Conservation (phyloP, 2,113 vertebrate species). For the Ochotona princeps region DNA sequence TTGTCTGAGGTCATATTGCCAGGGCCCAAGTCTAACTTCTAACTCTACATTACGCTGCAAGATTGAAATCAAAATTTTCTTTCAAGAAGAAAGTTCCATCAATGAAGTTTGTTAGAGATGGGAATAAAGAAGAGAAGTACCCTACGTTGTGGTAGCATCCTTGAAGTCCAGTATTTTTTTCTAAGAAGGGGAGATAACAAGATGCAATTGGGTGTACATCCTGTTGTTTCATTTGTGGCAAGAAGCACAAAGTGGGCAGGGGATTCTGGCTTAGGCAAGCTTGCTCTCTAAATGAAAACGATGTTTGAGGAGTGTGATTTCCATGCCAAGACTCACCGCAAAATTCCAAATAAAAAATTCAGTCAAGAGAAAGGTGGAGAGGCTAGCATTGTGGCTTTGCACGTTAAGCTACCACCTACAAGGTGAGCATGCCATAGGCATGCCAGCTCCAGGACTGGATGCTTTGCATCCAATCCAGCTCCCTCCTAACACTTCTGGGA, state of each 20-base stretch:
- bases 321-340: not conserved
- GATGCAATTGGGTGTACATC: not conserved
- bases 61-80: not conserved
- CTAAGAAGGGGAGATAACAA: not conserved
- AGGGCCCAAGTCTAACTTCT: slow-evolving; percentile 1
- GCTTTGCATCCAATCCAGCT: too few relatives aligned
- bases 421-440: too few relatives aligned
- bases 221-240: not conserved
- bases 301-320: not conserved
- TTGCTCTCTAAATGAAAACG: not conserved
- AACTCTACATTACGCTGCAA: not conserved
- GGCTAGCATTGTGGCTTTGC: too few relatives aligned
- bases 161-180: not conserved
- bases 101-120: not conserved
- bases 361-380: not conserved
- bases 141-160: not conserved
- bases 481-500: too few relatives aligned
- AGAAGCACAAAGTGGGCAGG: not conserved
- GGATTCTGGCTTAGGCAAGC: not conserved
- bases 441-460: too few relatives aligned
- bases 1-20: not conserved
- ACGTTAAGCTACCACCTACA: too few relatives aligned
- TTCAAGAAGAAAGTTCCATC: not conserved
- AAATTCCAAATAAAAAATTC: not conserved
- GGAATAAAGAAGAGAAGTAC: not conserved